phyloP scores from a whole-genome alignment of 2,113 vertebrate species.

The Ariopsis seemanni region DNA sequence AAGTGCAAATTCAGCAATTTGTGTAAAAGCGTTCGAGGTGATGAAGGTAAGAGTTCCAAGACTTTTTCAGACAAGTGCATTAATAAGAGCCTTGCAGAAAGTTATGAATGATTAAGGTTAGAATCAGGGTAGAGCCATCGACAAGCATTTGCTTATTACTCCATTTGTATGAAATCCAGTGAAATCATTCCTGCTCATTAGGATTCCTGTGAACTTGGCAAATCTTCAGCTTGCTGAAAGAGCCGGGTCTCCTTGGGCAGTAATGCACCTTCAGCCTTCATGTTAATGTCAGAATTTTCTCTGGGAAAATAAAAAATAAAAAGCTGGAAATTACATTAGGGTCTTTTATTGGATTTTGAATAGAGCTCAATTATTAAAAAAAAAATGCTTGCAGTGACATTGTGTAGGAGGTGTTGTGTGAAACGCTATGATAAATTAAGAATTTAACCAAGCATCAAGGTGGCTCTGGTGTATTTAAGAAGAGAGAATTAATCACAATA shows the following conservation, averaged over 20 bases:
- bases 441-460: neutral
- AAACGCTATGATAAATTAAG: constrained; percentile 8
- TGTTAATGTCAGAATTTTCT: neutral
- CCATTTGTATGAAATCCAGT: neutral
- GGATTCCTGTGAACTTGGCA: neutral
- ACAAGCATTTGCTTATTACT: neutral
- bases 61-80: neutral
- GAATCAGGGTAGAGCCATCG: neutral
- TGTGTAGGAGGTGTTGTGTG: constrained; percentile 3
- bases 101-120: neutral
- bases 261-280: constrained; percentile 12
- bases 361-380: neutral
- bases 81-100: neutral
- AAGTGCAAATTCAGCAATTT: neutral
- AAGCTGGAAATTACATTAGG: neutral
- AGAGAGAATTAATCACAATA: neutral
- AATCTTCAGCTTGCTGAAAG: neutral
- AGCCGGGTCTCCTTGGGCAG: neutral
- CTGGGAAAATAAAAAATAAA: constrained; percentile 19
- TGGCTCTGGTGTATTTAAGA: neutral
- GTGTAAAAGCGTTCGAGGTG: neutral
- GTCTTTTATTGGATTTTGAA: neutral
- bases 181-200: neutral
- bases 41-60: neutral
- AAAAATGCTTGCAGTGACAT: neutral